phyloP scores from a whole-genome alignment of 2,113 vertebrate species.

The Chionis minor region DNA sequence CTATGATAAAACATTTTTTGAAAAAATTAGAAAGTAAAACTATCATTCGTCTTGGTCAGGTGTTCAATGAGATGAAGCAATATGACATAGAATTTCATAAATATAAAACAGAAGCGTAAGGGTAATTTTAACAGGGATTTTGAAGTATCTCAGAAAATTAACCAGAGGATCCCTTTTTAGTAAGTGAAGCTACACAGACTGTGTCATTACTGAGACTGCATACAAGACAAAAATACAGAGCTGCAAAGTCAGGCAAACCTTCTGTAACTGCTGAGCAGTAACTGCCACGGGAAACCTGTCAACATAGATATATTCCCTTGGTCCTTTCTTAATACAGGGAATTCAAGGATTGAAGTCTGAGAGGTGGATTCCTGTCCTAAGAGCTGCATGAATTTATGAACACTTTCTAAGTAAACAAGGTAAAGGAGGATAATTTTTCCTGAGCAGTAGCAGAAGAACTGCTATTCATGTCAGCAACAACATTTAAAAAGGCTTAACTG shows the following conservation, averaged over 20 bases:
- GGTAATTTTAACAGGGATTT: neutral
- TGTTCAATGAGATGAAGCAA: neutral
- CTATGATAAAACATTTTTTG: neutral
- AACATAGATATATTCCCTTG: neutral
- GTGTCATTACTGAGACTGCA: neutral
- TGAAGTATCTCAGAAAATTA: neutral
- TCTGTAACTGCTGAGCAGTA: neutral
- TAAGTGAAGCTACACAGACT: neutral
- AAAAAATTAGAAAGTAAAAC: neutral
- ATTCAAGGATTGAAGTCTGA: neutral
- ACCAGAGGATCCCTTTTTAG: neutral
- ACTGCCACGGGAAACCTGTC: neutral
- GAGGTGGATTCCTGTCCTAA: neutral
- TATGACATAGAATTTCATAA: neutral
- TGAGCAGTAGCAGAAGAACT: neutral
- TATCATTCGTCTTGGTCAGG: neutral
- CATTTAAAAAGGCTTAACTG: neutral
- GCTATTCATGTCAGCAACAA: neutral
- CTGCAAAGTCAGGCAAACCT: neutral
- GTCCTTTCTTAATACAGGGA: neutral
- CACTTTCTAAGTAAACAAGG: neutral
- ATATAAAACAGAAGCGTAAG: neutral
- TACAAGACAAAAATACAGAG: neutral
- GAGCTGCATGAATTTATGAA: neutral
- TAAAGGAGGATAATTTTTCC: neutral